Percentiles rank a stretch among this genome's conserved stretches.
Conservation (phyloP, 2,113 vertebrate genomes). For the Dolichotis patagonum region DNA sequence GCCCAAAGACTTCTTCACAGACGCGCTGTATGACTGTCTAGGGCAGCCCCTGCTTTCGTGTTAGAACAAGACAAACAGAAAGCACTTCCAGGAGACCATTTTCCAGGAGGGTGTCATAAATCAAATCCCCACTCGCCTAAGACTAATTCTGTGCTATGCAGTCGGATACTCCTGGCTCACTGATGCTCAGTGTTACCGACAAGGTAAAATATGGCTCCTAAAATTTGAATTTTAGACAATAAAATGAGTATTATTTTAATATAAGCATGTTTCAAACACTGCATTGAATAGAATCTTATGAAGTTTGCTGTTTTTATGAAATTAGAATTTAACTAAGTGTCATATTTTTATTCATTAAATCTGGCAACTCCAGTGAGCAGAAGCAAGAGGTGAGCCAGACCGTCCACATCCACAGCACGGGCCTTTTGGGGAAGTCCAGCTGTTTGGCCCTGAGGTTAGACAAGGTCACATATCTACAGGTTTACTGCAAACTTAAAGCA, state of each 20-base stretch:
- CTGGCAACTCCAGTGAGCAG: not conserved
- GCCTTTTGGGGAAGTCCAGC: not conserved
- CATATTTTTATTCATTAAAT: not conserved
- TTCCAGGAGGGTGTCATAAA: not conserved
- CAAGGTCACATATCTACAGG: not conserved
- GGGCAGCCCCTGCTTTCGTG: not conserved
- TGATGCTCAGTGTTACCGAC: not conserved
- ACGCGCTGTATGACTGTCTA: not conserved
- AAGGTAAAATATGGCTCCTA: not conserved
- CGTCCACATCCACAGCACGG: not conserved
- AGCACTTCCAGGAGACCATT: not conserved
- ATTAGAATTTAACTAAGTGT: not conserved
- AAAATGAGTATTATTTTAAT: not conserved
- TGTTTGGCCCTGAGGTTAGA: not conserved
- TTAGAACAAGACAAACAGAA: not conserved
- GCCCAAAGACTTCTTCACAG: not conserved
- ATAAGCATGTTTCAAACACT: not conserved
- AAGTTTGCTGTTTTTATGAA: not conserved
- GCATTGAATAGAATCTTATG: not conserved
- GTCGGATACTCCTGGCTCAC: not conserved
- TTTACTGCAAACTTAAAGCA: not conserved
- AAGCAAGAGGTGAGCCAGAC: not conserved
- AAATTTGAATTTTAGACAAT: slow-evolving; percentile 51
- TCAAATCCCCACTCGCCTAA: not conserved
- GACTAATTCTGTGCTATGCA: not conserved